Base-by-base conservation (phyloP, 1,140 invertebrate genomes). In the Oreohelix idahoensis region DNA sequence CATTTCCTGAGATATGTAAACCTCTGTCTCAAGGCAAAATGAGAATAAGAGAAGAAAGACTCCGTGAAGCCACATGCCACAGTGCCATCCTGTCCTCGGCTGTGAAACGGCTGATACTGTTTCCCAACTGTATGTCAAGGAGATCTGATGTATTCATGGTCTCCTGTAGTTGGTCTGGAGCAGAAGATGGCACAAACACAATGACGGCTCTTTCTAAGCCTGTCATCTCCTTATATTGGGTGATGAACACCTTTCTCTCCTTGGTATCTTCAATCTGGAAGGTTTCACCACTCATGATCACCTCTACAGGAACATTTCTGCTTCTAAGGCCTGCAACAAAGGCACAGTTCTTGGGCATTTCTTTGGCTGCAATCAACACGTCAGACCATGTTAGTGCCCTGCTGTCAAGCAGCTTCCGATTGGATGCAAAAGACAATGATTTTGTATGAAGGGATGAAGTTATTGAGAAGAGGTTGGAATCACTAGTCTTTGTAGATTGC, bases 51-150 rank as follows among this genome's bases (percentile, higher is more conserved):
- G 63, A 45, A 26, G 49, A 26, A 49, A 82, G 63, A 36, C 84
- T 78, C 0, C 84, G 79, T 29, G 84, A 84, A 35, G 84, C 84
- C 10, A 81, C 79, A 73, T 82, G 78, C 84, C 84, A 84, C 63
- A 84, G 66, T 11, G 45, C 76, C 38, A 63, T 76, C 49, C 49
- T 53, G 53, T 84, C 79, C 20, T 82, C 63, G 39, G 13, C 66
- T 29, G 79, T 73, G 63, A 69, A 76, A 35, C 81, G 20, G 29
- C 42, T 1, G 51, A 84, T 29, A 23, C 74, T 58, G 17, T 73
- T 32, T 8, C 80, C 29, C 63, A 84, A 42, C 32, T 66, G 29
- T 10, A 84, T 71, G 63, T 84, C 83, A 42, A 49, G 78, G 38
- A 70, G n/a, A 51, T 63, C 42, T 0, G 20, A 36, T 45, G 45